Conservation (phyloP, 2,113 vertebrate genomes). For the Macroglossus sobrinus region DNA sequence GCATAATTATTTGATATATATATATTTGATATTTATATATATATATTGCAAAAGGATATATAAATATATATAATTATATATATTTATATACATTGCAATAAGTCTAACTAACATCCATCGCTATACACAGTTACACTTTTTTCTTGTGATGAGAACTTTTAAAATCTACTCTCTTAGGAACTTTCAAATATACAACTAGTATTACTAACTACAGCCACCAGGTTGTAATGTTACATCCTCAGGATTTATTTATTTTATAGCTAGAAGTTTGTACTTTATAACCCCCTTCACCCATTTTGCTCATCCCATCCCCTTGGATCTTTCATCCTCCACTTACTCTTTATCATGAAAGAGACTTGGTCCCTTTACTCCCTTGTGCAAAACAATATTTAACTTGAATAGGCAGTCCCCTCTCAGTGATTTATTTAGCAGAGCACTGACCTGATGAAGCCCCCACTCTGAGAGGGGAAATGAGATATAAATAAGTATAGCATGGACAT, state of each 20-base stretch:
- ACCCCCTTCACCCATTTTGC: neutral
- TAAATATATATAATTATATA: no score
- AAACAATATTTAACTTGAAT: neutral
- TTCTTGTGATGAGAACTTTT: neutral
- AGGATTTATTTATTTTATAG: neutral
- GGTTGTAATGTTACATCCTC: no score
- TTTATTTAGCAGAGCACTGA: neutral
- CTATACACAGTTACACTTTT: neutral
- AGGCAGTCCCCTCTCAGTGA: neutral
- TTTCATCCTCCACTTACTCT: neutral
- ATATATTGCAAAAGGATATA: neutral
- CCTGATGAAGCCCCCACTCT: neutral
- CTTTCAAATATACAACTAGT: neutral
- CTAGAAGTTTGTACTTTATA: neutral
- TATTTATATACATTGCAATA: no score
- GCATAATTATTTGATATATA: neutral
- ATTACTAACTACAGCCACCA: no score
- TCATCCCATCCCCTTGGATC: neutral
- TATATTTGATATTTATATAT: no score
- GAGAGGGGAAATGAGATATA: neutral
- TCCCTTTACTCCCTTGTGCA: neutral
- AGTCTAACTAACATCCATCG: neutral
- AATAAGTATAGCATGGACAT: fast-evolving
- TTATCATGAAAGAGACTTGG: neutral
- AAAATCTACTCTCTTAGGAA: neutral